These are phyloP conservation scores for Schizaphis graminum DNA, from an alignment of 2,888 invertebrate genomes.

Conservation along the genomic window DNA sequence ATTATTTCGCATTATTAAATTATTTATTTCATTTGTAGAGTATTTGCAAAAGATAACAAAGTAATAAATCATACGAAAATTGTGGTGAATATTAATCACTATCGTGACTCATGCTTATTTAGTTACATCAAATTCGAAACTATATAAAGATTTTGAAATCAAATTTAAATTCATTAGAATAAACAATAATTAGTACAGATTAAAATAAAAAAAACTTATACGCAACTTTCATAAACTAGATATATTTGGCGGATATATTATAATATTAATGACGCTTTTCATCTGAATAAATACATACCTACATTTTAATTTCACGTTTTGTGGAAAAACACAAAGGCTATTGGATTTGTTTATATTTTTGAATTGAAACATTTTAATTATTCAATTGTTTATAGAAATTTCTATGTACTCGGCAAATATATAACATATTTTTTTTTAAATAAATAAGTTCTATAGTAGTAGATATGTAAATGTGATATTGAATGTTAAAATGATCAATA, in stretches of 20 bases:
- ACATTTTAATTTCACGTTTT: background rate
- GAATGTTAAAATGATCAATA: background rate
- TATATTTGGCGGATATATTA: background rate
- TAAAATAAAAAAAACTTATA: background rate
- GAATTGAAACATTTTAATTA: background rate
- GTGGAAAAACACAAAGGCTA: background rate
- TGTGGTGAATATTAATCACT: constrained; percentile 43
- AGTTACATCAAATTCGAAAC: background rate
- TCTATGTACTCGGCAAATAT: background rate
- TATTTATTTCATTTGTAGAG: constrained; percentile 19
- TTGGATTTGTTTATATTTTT: background rate
- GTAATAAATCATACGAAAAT: constrained; percentile 40
- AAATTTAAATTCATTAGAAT: background rate
- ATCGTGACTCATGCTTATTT: background rate
- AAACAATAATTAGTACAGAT: background rate
- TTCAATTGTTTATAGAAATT: background rate
- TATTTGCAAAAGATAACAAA: constrained; percentile 34
- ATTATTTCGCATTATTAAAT: constrained; percentile 53
- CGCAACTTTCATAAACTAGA: background rate
- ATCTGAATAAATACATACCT: background rate
- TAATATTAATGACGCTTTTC: background rate
- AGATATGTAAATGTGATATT: background rate
- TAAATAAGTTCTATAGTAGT: background rate
- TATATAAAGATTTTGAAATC: constrained; percentile 20
- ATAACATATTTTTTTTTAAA: background rate